Evolutionary conservation across 2,888 invertebrate genomes (phyloP), one percentile per base, ranked within the genome.

Genomic region (Leptothorax acervorum): DNA sequence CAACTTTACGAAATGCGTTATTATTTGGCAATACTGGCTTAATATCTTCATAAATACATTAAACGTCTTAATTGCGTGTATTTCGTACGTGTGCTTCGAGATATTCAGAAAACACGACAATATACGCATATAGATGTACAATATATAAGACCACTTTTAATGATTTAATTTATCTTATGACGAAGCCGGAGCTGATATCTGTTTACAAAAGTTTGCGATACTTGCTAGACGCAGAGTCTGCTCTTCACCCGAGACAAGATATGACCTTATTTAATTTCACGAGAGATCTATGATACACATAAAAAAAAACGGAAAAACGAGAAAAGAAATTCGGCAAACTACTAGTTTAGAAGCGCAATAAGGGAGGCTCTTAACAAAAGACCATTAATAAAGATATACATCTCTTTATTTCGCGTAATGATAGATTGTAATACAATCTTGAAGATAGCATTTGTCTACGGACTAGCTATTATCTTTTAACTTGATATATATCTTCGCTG

Each of bases 401-500:
- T 65, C n/a, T 62, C n/a, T 35, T 23, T 23, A 12, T 82, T 63
- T 55, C 15, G 75, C 63, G 57, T 48, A 57, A 71, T 8, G 48
- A 15, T 11, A 45, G 1, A 39, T 28, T 8, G 28, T 70, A 65
- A 76, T 75, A 82, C 23, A 23, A 76, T 82, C 42, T 76, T 28
- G 55, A 51, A 57, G 82, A 75, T 84, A 74, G 39, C 2, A n/a
- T 51, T 11, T 18, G 57, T 42, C n/a, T 71, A 18, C 28, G 23
- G 23, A 23, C 23, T 23, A 23, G 23, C 35, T 9, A 31, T 12
- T 55, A 55, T 45, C 62, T 79, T 63, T 45, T 23, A 2, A 6
- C 18, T 63, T 68, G 31, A 53, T 82, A 23, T 9, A n/a, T 78
- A 75, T 84, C 84, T 86, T 85, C 73, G 86, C 81, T 83, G 90